phyloP scores from a whole-genome alignment of 2,888 invertebrate genomes.

The Diploptera punctata region DNA sequence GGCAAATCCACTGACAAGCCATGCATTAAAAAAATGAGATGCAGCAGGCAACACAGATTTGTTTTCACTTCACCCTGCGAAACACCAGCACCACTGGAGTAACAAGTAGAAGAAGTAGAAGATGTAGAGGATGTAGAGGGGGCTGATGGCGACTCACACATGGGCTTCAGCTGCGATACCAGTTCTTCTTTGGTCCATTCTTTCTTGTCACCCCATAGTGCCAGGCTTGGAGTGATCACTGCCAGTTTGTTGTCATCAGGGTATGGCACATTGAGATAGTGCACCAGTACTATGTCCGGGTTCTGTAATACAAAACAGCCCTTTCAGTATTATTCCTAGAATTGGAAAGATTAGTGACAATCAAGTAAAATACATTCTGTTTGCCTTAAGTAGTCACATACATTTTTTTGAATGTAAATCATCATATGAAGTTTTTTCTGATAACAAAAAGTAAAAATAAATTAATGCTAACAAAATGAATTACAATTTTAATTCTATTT shows the following conservation, averaged over 20 bases:
- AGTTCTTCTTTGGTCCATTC: slow-evolving; percentile 98
- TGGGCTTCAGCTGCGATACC: slow-evolving; percentile 92
- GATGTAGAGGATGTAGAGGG: slow-evolving; percentile 23
- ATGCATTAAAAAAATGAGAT: slow-evolving; percentile 12
- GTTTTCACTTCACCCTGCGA: slow-evolving; percentile 39
- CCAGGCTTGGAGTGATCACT: slow-evolving; percentile 88
- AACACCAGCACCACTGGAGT: slow-evolving; percentile 39
- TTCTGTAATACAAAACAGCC: slow-evolving; percentile 70
- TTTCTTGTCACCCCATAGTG: slow-evolving; percentile 93
- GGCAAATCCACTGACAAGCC: slow-evolving; percentile 5
- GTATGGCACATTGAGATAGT: slow-evolving; percentile 97
- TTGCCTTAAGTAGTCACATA: no score
- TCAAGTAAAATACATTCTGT: no score
- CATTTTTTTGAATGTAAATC: no score
- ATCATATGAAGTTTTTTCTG: no score
- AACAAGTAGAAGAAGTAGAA: slow-evolving; percentile 29
- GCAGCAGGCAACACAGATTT: slow-evolving; percentile 39
- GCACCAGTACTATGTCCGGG: slow-evolving; percentile 97
- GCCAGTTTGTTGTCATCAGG: slow-evolving; percentile 96
- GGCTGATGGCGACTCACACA: slow-evolving; percentile 75
- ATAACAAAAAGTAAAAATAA: no score
- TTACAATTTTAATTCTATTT: no score
- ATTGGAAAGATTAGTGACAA: no score
- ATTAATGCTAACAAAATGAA: no score
- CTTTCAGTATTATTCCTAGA: no score